Base-by-base conservation (phyloP, 2,888 invertebrate species). In the Diaphora mendica region DNA sequence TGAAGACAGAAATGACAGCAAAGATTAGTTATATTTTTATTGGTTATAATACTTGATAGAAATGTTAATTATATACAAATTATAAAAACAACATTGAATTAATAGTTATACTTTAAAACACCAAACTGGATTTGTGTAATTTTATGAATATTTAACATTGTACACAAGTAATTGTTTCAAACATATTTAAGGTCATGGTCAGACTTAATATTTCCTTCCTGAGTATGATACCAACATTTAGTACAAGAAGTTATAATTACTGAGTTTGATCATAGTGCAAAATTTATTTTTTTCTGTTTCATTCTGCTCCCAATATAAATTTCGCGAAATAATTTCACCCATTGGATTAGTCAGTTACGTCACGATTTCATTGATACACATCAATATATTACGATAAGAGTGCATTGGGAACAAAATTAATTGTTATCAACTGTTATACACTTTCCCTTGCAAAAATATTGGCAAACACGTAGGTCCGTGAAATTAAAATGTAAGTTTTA, bases 361-460 rank as follows among this genome's bases (percentile, higher is more conserved):
- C 77, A 84, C 71, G 20, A 73, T 68, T 78, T 66, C 55, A 65
- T 23, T 35, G 70, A 71, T 48, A 76, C 44, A 42, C 51, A 44
- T 42, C 44, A 64, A 59, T 39, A 64, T 70, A 79, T 72, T 70
- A 75, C 74, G 75, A 72, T 68, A 67, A 73, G 74, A 79, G 68
- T 66, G 70, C 68, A 71, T 72, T 59, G 65, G 62, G 74, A 79
- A 72, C 74, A 48, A 76, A 74, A 72, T 74, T 74, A 77, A 76
- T 70, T 70, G 26, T 23, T 74, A 66, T 73, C 69, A 65, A 72
- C 70, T 72, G 35, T 69, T 76, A 74, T 74, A 76, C 77, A 93
- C 93, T 94, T 94, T 94, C 93, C 90, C 92, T 88, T 88, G 83
- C 85, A 87, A 88, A 83, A 84, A 84, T 55, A 55, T 73, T 78